Conservation (phyloP, 2,113 vertebrate genomes). For the Plecturocebus donacophilus region DNA sequence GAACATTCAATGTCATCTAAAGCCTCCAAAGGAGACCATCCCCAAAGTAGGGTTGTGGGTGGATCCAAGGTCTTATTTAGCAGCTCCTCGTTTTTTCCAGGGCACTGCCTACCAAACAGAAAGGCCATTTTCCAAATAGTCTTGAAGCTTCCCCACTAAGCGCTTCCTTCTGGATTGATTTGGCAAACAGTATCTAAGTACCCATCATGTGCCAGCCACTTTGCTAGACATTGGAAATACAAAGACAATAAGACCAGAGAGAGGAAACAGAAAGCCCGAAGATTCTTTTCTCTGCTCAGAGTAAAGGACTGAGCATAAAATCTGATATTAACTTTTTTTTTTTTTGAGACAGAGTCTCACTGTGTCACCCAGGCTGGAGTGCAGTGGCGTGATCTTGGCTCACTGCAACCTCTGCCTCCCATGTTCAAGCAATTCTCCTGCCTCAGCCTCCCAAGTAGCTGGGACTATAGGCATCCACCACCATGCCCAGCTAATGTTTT, state of each 20-base stretch:
- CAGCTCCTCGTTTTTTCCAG: not conserved
- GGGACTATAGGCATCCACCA: too few species aligned
- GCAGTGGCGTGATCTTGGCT: too few species aligned
- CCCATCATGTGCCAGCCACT: not conserved
- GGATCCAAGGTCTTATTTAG: not conserved
- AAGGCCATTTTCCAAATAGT: not conserved
- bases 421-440: too few species aligned
- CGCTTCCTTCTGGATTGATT: not conserved
- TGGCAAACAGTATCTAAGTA: not conserved
- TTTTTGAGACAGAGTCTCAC: too few species aligned
- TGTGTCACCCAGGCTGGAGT: too few species aligned
- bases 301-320: not conserved
- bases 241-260: not conserved
- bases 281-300: not conserved
- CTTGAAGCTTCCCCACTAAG: not conserved
- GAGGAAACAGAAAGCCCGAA: not conserved
- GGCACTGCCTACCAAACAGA: not conserved
- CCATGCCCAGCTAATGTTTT: too few species aligned
- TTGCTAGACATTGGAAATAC: not conserved
- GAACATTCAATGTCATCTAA: not conserved
- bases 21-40: too few species aligned
- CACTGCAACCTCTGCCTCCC: too few species aligned
- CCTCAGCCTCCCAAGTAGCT: too few species aligned
- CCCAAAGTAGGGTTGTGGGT: not conserved
- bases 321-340: not conserved